phyloP scores from a whole-genome alignment of 2,113 vertebrate species.

The Pholis gunnellus region DNA sequence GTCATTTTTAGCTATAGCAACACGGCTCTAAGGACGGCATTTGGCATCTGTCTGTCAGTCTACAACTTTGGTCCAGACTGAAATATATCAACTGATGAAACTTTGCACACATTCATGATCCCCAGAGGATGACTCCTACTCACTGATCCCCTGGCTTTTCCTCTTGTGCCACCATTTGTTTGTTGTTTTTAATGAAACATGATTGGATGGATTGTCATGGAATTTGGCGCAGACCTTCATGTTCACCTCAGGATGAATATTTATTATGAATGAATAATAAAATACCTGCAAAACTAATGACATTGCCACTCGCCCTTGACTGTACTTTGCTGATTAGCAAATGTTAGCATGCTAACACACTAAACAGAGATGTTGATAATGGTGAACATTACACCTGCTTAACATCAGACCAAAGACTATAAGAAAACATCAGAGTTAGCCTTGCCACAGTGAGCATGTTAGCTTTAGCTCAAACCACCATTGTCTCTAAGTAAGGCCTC shows the following conservation, averaged over 20 bases:
- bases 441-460: not conserved
- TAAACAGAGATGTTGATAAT: not conserved
- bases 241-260: not conserved
- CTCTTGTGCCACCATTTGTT: not conserved
- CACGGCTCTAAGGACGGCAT: not conserved
- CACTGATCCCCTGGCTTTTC: not conserved
- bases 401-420: not conserved
- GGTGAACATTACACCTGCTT: not conserved
- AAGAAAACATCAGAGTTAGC: not conserved
- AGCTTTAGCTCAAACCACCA: not conserved
- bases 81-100: not conserved
- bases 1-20: not conserved
- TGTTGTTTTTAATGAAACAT: not conserved
- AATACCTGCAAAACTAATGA: not conserved
- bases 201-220: not conserved
- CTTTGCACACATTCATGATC: not conserved
- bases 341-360: not conserved
- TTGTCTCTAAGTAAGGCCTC: not conserved
- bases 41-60: constrained; percentile 2
- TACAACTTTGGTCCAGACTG: not conserved
- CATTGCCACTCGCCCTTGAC: not conserved
- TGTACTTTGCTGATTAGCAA: not conserved
- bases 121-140: not conserved
- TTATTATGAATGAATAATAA: not conserved
- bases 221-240: not conserved